These are phyloP conservation scores for Euzetes globulus DNA, from an alignment of 2,888 invertebrate genomes.

Conservation along the genomic window DNA sequence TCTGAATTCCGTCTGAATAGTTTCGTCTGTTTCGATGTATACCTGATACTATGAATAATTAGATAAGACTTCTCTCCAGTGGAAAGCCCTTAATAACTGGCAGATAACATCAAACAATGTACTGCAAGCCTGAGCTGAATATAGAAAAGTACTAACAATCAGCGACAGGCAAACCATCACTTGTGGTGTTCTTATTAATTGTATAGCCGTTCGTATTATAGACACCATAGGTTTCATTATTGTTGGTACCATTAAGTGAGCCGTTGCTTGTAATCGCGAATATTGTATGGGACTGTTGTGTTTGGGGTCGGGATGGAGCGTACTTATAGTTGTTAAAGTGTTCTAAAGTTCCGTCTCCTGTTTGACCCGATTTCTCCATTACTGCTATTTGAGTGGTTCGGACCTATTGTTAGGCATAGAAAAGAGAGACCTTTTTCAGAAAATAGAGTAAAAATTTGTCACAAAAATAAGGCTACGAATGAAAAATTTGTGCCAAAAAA, in stretches of 20 bases:
- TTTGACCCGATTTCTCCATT: slow-evolving; percentile 35
- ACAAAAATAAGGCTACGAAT: neutral
- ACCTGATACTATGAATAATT: too few relatives aligned
- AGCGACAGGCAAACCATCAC: slow-evolving; percentile 19
- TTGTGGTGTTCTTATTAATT: neutral
- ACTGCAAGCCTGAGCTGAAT: neutral
- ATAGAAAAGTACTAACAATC: neutral
- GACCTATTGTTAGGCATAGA: slow-evolving; percentile 19
- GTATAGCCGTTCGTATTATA: neutral
- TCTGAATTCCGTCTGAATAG: too few relatives aligned
- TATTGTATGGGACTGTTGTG: slow-evolving; percentile 23
- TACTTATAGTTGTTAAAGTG: slow-evolving; percentile 37
- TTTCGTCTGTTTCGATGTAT: too few relatives aligned
- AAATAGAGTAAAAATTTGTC: neutral
- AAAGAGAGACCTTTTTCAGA: neutral
- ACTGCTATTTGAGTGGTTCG: slow-evolving; percentile 37
- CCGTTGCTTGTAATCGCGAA: slow-evolving; percentile 7
- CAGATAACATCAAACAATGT: neutral
- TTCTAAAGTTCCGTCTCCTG: slow-evolving; percentile 35
- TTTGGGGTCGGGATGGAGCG: slow-evolving; percentile 33
- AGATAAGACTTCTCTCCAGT: too few relatives aligned
- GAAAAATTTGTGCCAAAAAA: neutral
- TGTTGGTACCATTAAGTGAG: neutral
- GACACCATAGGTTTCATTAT: neutral
- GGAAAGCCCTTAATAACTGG: neutral